Base-by-base conservation (phyloP, 2,797 vertebrate genomes). In the Centropyge bicolor region DNA sequence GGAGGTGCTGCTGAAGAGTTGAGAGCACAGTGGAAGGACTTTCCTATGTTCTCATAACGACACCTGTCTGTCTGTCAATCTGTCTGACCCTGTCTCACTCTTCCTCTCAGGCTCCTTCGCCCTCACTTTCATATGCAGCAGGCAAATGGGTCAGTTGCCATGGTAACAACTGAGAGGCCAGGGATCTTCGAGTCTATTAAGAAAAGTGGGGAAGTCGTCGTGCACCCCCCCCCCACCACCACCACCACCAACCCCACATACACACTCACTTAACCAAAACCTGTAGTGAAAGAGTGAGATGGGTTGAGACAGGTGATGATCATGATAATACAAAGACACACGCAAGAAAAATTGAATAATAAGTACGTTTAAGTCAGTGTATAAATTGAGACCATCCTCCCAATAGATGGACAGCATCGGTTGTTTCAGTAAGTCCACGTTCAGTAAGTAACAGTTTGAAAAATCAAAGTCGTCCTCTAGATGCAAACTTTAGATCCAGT, bases 101-200 rank as follows among this genome's bases (percentile, higher is more conserved):
- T 81, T 84, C 54, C 67, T 81, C 86, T 69, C 63, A 36, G 76
- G 73, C 78, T 82, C 73, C 55, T 84, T 89, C 49, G n/a, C 74
- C 84, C 83, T 87, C 78, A 78, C 80, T 84, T 87, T 83, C 92
- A 95, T 96, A 97, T 96, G 96, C 95, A 95, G 93, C 93, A 91
- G 96, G 96, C 97, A 98, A 97, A 98, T 97, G 95, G 96, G 95
- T 94, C 94, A 96, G 97, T 98, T 97, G 94, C 96, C 96, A 97
- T 98, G 94, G 97, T 94, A 98, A 98, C 97, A 95, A 89, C 95
- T 89, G 86, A 96, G 95, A 96, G 97, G 96, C 96, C 95, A 97
- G 94, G 94, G 96, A 97, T 97, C 95, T 95, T 95, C 95, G 95
- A 93, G 96, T 97, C 96, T 96, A 96, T 96, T 97, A 96, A 95